Evolutionary conservation across 2,888 invertebrate genomes (phyloP), one percentile per base, ranked within the genome.

Genomic region (Yponomeuta evonymella): DNA sequence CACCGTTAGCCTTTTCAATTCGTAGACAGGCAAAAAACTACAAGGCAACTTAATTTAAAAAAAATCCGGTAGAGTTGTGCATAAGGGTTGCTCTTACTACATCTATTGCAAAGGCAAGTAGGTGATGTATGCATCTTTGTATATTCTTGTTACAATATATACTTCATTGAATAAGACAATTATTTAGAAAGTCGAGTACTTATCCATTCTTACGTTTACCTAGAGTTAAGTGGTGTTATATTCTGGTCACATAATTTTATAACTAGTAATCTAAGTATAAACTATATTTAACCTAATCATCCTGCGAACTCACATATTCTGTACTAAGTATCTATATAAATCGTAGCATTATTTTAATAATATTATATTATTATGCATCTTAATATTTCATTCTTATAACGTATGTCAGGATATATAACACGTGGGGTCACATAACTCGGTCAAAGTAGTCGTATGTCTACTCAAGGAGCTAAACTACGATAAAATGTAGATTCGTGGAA

Each of bases 51-150:
- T 83, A 82, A 81, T 82, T 84, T 83, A 72, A 75, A 73, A 74
- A 70, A 74, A 75, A 72, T 73, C 71, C 71, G 71, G 72, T 79
- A 79, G 77, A 82, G 82, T 89, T 88, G 89, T 89, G 89, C 88
- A 87, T 81, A 79, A 77, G 83, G 83, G 81, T 86, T 79, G 80
- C 87, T 85, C 83, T 80, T 75, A 82, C 87, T 87, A 86, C 82
- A 81, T 79, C 85, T 86, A 87, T 86, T 83, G 88, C 86, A 79
- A 88, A 90, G 90, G 90, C 90, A 89, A 89, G 86, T 87, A 84
- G 88, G 90, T 90, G 89, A 88, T 86, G 85, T 85, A 87, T 82
- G 85, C 84, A 73, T 76, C 72, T 72, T 5, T 58, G 51, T 58
- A 58, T 79, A 83, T 79, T 78, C 70, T 74, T 70, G 51, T 58